Evolutionary conservation across 1,140 invertebrate genomes (phyloP).

Genomic region (Hypsibius dujardini): DNA sequence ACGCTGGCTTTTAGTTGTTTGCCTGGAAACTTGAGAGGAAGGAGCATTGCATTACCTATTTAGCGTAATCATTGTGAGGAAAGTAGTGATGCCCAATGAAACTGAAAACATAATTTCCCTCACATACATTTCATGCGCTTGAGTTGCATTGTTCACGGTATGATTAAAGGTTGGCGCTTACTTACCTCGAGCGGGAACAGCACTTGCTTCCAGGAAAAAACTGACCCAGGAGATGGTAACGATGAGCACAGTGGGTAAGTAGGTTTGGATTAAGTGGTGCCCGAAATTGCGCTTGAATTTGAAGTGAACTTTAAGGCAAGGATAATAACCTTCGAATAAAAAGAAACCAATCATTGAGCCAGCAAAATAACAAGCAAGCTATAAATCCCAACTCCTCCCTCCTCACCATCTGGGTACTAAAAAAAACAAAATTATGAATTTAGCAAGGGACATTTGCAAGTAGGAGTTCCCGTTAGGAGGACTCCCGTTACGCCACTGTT

Average conservation of each 20-base stretch:
- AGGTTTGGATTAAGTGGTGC: slow-evolving; percentile 74
- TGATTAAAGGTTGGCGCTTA: no score
- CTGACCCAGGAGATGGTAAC: slow-evolving; percentile 75
- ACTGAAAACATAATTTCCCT: neutral
- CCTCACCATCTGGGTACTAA: no score
- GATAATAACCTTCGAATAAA: slow-evolving; percentile 23
- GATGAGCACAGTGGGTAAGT: slow-evolving; percentile 66
- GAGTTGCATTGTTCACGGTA: no score
- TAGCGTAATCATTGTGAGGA: slow-evolving; percentile 25
- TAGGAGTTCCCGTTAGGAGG: no score
- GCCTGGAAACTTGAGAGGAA: neutral
- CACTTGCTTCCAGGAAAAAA: slow-evolving; percentile 70
- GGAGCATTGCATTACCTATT: neutral
- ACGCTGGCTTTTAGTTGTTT: neutral
- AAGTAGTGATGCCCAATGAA: slow-evolving; percentile 23
- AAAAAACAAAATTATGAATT: no score
- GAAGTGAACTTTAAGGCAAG: slow-evolving; percentile 25
- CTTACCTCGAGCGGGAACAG: slow-evolving; percentile 44
- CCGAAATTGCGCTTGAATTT: slow-evolving; percentile 34
- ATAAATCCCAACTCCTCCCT: no score
- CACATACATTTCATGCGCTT: no score
- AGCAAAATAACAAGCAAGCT: no score
- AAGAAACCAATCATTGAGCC: neutral
- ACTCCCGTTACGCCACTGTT: slow-evolving; percentile 16
- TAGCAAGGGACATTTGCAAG: no score